These are phyloP conservation scores for Sylvicola cinctus DNA, from an alignment of 2,888 invertebrate genomes.

Conservation along the genomic window DNA sequence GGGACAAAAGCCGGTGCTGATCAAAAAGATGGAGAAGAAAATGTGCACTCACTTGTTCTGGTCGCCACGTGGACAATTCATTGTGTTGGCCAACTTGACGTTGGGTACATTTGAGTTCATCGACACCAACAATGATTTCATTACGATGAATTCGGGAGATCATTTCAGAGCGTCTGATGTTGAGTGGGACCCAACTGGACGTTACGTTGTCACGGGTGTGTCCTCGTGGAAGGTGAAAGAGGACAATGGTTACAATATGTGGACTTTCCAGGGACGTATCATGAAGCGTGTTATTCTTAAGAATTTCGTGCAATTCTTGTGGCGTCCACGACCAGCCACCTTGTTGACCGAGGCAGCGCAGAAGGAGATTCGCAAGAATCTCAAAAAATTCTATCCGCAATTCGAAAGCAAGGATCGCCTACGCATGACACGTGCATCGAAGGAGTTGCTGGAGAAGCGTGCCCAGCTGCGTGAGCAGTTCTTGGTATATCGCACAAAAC, in stretches of 20 bases:
- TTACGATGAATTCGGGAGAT: conserved; percentile 83
- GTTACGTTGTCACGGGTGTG: conserved; percentile 88
- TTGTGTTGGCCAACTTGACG: conserved; percentile 75
- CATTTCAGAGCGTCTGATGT: conserved; percentile 88
- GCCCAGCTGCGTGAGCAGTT: conserved; percentile 73
- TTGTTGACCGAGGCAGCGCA: conserved; percentile 66
- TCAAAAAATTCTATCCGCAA: conserved; percentile 90
- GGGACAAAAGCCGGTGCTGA: conserved; percentile 67
- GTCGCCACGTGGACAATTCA: conserved; percentile 90
- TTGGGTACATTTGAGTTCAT: conserved; percentile 88
- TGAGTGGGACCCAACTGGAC: conserved; percentile 98
- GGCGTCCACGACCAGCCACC: conserved; percentile 86
- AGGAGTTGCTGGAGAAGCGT: conserved; percentile 85
- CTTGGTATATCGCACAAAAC: conserved; percentile 56
- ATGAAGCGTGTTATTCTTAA: conserved; percentile 65
- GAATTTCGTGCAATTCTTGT: conserved; percentile 82
- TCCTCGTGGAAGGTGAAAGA: conserved; percentile 93
- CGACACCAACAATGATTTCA: conserved; percentile 82
- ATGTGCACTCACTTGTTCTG: conserved; percentile 85
- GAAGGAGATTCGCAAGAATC: conserved; percentile 89
- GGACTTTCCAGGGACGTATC: conserved; percentile 85
- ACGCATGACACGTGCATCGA: conserved; percentile 78
- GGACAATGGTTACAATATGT: conserved; percentile 83
- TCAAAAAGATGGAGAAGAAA: conserved; percentile 77
- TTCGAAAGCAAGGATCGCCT: conserved; percentile 94